These are phyloP conservation scores for Myotis planiceps DNA, from an alignment of 2,797 vertebrate genomes.

Conservation along the genomic window DNA sequence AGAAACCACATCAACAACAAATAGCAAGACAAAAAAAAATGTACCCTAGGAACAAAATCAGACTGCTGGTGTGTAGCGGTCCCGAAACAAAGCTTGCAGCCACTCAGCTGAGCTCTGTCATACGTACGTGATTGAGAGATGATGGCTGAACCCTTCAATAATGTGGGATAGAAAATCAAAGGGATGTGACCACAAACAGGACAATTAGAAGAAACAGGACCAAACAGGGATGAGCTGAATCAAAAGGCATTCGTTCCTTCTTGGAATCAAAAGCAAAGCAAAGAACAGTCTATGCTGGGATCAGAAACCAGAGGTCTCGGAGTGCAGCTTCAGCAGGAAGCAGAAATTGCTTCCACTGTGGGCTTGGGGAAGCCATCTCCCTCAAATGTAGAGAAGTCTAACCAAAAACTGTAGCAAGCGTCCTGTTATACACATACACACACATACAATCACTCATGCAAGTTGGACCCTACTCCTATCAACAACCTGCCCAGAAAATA, in stretches of 20 bases:
- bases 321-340: background rate
- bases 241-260: background rate
- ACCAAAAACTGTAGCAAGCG: background rate
- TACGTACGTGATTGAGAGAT: background rate
- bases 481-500: background rate
- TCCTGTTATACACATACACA: background rate
- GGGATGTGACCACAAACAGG: background rate
- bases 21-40: constrained; percentile 14
- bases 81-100: background rate
- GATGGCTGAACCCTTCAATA: background rate
- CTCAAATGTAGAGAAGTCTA: background rate
- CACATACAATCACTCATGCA: background rate
- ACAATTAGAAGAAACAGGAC: background rate
- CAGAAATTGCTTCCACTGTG: background rate
- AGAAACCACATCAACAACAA: constrained; percentile 50
- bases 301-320: background rate
- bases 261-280: background rate
- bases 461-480: background rate
- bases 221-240: background rate
- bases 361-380: background rate
- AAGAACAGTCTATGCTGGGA: background rate
- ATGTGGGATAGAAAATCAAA: background rate
- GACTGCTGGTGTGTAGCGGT: background rate
- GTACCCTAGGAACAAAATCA: background rate
- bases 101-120: background rate